Evolutionary conservation across 1,140 invertebrate species (phyloP).

Genomic region (Oreohelix idahoensis): DNA sequence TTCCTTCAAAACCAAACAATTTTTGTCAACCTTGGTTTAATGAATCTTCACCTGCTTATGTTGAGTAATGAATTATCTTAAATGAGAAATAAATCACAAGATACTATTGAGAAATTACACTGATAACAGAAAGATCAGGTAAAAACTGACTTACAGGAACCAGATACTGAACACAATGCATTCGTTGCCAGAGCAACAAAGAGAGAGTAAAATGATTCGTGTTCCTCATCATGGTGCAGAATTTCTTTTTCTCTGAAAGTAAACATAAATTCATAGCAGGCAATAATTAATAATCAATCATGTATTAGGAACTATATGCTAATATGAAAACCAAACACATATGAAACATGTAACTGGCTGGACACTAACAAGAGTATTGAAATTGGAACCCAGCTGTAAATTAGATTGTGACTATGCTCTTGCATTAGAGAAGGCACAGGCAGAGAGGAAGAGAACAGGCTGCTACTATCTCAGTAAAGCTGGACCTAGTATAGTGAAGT

Average conservation of each 20-base stretch:
- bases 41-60: no score
- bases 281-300: not conserved
- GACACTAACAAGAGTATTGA: not conserved
- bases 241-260: slow-evolving; percentile 82
- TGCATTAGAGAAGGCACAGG: not conserved
- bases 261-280: not conserved
- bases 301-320: not conserved
- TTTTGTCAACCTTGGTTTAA: no score
- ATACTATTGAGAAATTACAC: no score
- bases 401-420: not conserved
- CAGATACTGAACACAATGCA: slow-evolving; percentile 81
- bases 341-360: not conserved
- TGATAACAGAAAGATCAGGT: not conserved
- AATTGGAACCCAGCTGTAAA: no score
- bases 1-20: no score
- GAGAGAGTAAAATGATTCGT: slow-evolving; percentile 84
- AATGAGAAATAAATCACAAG: no score
- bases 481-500: no score
- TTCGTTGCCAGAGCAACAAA: slow-evolving; percentile 84
- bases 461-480: no score
- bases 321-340: not conserved
- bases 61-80: no score
- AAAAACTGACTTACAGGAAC: slow-evolving; percentile 77
- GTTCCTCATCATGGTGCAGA: slow-evolving; percentile 81
- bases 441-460: no score